These are phyloP conservation scores for Drosophila quinaria DNA, from an alignment of 2,888 invertebrate genomes.

Conservation along the genomic window DNA sequence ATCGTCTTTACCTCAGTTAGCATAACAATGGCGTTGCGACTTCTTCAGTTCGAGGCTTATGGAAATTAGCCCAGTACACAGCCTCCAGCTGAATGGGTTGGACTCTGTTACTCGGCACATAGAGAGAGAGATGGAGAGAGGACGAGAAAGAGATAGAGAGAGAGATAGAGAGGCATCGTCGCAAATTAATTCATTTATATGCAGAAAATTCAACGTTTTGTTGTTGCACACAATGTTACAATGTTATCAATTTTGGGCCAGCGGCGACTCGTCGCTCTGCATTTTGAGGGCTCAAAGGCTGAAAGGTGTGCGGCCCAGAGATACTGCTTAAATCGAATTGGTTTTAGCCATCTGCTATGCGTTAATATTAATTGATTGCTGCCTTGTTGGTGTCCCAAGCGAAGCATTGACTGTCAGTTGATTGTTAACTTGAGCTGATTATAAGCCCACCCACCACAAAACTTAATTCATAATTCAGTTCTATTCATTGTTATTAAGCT, in stretches of 20 bases:
- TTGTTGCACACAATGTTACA: constrained; percentile 69
- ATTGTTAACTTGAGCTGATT: constrained; percentile 20
- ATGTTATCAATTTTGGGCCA: constrained; percentile 79
- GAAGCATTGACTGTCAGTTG: constrained; percentile 3
- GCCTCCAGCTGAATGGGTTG: constrained; percentile 55
- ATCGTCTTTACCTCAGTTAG: constrained; percentile 54
- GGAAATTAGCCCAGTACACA: constrained; percentile 77
- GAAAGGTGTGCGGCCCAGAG: constrained; percentile 34
- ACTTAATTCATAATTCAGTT: neutral
- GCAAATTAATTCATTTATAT: constrained; percentile 84
- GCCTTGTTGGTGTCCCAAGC: constrained; percentile 26
- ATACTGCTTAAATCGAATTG: constrained; percentile 32
- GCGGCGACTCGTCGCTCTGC: constrained; percentile 53
- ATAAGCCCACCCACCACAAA: neutral
- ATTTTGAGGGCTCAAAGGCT: constrained; percentile 35
- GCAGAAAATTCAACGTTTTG: constrained; percentile 74
- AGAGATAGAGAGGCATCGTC: neutral
- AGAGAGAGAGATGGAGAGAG: neutral
- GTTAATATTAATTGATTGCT: constrained; percentile 64
- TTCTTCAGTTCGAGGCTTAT: constrained; percentile 72
- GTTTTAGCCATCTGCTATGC: constrained; percentile 18
- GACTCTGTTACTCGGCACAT: neutral
- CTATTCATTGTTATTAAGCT: neutral
- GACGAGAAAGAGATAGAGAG: neutral
- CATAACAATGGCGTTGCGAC: constrained; percentile 81